Evolutionary conservation across 2,113 vertebrate species (phyloP), one percentile per base, ranked within the genome.

Genomic region (Gallinago jamesoni): DNA sequence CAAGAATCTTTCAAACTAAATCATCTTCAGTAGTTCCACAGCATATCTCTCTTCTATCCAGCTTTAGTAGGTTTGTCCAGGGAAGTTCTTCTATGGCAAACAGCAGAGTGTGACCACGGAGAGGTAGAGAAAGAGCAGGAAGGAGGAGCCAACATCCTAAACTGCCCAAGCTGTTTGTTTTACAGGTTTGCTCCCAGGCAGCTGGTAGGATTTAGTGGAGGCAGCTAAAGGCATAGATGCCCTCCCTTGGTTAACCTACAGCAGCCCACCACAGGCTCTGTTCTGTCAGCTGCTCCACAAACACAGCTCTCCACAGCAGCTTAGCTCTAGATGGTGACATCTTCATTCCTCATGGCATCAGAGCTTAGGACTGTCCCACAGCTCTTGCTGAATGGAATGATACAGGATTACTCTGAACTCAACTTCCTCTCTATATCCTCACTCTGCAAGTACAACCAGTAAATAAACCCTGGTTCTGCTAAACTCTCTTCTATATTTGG

Each of bases 191-290:
- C 53, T 53, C n/a, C 5, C 60, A 18, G 43, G 31, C 35, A 77
- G 47, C 19, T n/a, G 37, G 48, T 6, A 7, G 50, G 56, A 41
- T 45, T 43, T 7, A 16, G 47, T 2, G 11, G 60, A 6, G 68
- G 59, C 41, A 89, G 50, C 59, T 74, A 60, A 56, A 25, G 60
- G n/a, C 56, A 79, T 7, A 27, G 84, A 20, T n/a, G 56, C 13
- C 27, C 30, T 50, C 25, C n/a, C 28, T 24, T 9, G 21, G 66
- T 35, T 10, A 24, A 53, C 35, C 64, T 6, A 6, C 0, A 0
- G n/a, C 66, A 75, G 69, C 70, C 1, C 0, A 82, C 60, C 13
- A 47, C 52, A 18, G 1, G 0, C 17, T 20, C 21, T 4, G 0
- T 57, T 41, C 74, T 63, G 47, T 20, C 0, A 0, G 12, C 47